Base-by-base conservation (phyloP, 2,888 invertebrate genomes). In the Himalopsyche kuldschensis region DNA sequence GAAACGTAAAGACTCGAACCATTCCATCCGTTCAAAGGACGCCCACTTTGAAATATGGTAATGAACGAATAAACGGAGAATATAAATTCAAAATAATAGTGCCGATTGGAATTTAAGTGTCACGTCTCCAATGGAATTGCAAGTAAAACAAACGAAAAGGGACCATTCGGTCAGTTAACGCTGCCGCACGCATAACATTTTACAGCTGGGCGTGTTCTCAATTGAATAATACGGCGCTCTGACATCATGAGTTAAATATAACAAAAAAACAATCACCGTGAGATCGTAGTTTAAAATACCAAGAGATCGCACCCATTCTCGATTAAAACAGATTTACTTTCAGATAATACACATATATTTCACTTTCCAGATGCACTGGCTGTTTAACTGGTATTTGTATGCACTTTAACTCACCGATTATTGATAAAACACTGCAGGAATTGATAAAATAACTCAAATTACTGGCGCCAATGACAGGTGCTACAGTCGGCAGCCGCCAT, bases 391-490 rank as follows among this genome's bases (percentile, higher is more conserved):
- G 32, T 31, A 27, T 31, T 27, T n/a, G 1, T 30, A 27, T 75
- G 17, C 75, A 75, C 32, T 75, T 75, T 24, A 31, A 75, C 32
- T 31, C 75, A 75, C 75, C 75, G 30, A 30, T 75, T 75, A 30
- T 30, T 3, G 17, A 75, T 20, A 75, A 32, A 75, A 32, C 75
- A 75, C 75, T n/a, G 27, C 32, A n/a, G 30, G 27, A 75, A 32
- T n/a, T 75, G 20, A 55, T 55, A 55, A 55, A 75, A 75, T 32
- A 75, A 31, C 31, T 75, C 75, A 75, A 75, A 75, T 75, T 75
- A 75, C 75, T 17, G 75, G 75, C 75, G 75, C 75, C 75, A 75
- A 75, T 75, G 75, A 75, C 75, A 75, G 75, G 32, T 75, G 75
- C 31, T 75, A 31, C 75, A 32, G 27, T 32, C 75, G 32, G 30